A percentile compares a stretch with the other conserved stretches of the same genome.
Conservation (phyloP, 2,113 vertebrate species). For the Conger conger region DNA sequence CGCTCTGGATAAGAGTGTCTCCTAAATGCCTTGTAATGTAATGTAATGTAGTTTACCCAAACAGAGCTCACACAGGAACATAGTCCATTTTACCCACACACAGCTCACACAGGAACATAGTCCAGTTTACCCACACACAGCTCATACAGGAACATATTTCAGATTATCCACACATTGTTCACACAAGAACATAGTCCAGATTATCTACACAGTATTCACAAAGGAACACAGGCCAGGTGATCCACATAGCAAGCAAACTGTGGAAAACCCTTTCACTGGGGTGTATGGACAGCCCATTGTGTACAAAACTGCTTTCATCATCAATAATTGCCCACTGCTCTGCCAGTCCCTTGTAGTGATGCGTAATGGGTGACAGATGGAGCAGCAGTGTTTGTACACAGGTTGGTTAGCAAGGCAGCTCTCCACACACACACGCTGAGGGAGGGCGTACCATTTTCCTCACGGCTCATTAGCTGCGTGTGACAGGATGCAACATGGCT, state of each 20-base stretch:
- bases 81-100: not conserved
- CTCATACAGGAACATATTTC: not conserved
- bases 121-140: not conserved
- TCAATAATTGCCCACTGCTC: slow-evolving; percentile 29
- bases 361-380: slow-evolving; percentile 16
- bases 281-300: not conserved
- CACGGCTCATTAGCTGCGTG: not conserved
- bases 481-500: slow-evolving; percentile 7
- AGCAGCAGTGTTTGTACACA: not conserved
- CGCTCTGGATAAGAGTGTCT: too few species aligned
- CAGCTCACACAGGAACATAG: too few species aligned
- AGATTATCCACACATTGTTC: not conserved
- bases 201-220: too few species aligned
- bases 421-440: too few species aligned
- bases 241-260: not conserved
- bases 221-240: not conserved
- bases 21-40: too few species aligned
- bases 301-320: slow-evolving; percentile 24
- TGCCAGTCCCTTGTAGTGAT: slow-evolving; percentile 10
- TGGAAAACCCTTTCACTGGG: not conserved
- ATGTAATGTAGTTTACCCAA: too few species aligned
- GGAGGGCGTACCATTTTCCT: not conserved
- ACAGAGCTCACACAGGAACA: not conserved
- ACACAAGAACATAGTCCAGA: not conserved
- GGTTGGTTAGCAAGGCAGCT: not conserved